These are phyloP conservation scores for Cynocephalus volans DNA, from an alignment of 2,113 vertebrate species.

Conservation along the genomic window DNA sequence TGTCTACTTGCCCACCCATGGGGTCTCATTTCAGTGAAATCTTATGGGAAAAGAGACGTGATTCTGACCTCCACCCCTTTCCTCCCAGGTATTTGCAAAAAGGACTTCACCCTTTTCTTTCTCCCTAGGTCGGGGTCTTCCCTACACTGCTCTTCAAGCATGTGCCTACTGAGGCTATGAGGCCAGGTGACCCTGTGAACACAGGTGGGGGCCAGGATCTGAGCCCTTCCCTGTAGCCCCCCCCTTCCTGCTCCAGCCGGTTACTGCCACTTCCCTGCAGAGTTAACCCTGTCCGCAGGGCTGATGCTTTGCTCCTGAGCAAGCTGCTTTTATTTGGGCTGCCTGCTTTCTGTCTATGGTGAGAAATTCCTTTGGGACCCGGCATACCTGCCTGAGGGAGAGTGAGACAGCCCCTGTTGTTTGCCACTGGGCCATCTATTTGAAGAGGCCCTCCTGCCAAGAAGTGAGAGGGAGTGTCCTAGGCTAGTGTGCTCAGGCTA, in stretches of 20 bases:
- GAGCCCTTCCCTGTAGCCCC: too few species aligned
- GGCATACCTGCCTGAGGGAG: not conserved
- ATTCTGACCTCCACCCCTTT: not conserved
- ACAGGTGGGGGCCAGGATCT: too few species aligned
- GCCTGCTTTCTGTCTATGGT: not conserved
- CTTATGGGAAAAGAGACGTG: not conserved
- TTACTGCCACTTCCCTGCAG: not conserved
- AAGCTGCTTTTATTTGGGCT: not conserved
- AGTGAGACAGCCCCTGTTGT: not conserved
- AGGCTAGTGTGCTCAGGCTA: not conserved
- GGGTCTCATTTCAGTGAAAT: not conserved
- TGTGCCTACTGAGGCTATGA: not conserved
- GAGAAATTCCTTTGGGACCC: not conserved
- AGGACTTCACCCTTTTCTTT: not conserved
- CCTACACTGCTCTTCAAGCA: not conserved
- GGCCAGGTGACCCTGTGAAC: not conserved
- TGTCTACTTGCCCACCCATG: not conserved
- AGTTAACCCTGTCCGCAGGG: not conserved
- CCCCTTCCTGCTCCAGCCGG: not conserved
- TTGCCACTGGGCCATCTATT: not conserved
- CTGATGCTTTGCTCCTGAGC: not conserved
- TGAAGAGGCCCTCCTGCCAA: not conserved
- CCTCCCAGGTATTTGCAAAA: not conserved
- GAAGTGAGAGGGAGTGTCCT: not conserved
- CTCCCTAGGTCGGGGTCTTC: not conserved